Evolutionary conservation across 2,113 vertebrate genomes (phyloP).

Genomic region (Ammospiza caudacuta): DNA sequence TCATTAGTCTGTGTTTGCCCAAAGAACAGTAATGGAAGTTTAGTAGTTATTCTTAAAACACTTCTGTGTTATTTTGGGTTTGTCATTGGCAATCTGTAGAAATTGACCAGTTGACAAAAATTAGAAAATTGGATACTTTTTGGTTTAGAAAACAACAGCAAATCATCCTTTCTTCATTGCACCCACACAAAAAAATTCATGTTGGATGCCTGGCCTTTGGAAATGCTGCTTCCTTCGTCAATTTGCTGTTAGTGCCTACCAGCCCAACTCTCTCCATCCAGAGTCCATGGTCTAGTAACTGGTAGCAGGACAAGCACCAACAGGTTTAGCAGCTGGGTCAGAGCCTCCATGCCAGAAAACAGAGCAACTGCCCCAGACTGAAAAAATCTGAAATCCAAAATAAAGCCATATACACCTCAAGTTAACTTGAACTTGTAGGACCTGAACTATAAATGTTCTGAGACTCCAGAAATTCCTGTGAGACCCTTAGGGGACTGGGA

Average conservation of each 20-base stretch:
- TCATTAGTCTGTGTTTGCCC: not conserved
- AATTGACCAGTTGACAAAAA: not conserved
- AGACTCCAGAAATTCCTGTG: not conserved
- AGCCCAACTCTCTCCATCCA: not conserved
- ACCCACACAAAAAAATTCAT: not conserved
- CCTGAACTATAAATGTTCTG: not conserved
- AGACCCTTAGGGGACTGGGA: not conserved
- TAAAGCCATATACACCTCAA: not conserved
- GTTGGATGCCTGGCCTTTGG: not conserved
- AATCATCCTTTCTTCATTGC: not conserved
- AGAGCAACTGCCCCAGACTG: not conserved
- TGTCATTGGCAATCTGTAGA: not conserved
- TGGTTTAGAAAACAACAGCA: not conserved
- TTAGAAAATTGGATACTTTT: not conserved
- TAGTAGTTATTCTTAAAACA: not conserved
- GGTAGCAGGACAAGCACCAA: not conserved
- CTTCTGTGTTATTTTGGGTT: not conserved
- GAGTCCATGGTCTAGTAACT: not conserved
- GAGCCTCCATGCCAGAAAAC: not conserved
- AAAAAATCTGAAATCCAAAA: not conserved
- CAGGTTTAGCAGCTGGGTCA: not conserved
- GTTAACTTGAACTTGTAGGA: not conserved
- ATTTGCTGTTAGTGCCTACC: not conserved
- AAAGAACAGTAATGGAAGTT: not conserved
- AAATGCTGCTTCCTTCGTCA: not conserved